phyloP scores from a whole-genome alignment of 2,888 invertebrate genomes.

The Drosophila merina region DNA sequence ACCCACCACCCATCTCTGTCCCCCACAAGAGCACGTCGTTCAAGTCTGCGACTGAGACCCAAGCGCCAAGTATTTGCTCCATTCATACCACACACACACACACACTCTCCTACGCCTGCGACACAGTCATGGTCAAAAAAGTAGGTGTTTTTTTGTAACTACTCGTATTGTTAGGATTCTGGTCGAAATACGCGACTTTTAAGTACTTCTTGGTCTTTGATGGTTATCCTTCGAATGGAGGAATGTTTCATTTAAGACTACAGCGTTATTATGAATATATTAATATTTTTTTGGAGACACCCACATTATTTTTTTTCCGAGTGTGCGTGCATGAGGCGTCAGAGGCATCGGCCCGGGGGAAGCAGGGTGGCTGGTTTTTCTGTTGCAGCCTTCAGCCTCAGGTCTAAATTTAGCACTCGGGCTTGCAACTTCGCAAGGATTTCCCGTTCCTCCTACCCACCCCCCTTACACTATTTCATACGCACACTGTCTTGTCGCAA shows the following conservation, averaged over 20 bases:
- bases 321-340: constrained; percentile 50
- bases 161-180: too few relatives aligned
- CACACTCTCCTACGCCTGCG: constrained; percentile 16
- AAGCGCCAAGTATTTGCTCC: constrained; percentile 69
- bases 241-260: too few relatives aligned
- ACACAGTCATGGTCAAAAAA: constrained; percentile 6
- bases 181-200: too few relatives aligned
- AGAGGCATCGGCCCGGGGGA: constrained; percentile 5
- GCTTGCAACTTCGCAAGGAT: constrained; percentile 75
- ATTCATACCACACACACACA: constrained; percentile 63
- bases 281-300: too few relatives aligned
- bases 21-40: constrained; percentile 1
- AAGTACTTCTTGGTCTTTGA: too few relatives aligned
- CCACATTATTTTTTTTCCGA: not conserved
- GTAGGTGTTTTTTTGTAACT: not conserved
- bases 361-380: constrained; percentile 43
- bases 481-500: constrained; percentile 17
- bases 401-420: constrained; percentile 76
- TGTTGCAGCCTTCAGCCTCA: constrained; percentile 74
- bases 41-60: constrained; percentile 12
- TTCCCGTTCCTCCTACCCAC: constrained; percentile 44
- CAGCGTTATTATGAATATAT: too few relatives aligned
- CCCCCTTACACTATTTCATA: constrained; percentile 10
- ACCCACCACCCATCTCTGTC: constrained; percentile 6
- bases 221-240: too few relatives aligned